These are phyloP conservation scores for Cephus rjabovi DNA, from an alignment of 2,888 invertebrate species.

Conservation along the genomic window DNA sequence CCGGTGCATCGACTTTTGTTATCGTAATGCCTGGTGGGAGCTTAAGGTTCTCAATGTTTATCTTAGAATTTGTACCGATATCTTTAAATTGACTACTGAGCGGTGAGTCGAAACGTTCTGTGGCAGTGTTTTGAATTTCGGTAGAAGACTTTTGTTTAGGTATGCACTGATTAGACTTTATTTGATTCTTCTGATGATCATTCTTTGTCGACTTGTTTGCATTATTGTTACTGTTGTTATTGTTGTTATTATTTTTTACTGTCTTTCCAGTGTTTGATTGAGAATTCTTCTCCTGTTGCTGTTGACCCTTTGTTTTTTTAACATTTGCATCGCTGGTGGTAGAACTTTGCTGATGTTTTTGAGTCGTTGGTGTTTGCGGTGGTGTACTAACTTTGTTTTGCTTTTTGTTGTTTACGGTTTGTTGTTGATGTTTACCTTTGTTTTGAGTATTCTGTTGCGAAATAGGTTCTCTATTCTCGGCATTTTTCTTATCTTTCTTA, in stretches of 20 bases:
- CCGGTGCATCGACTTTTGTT: conserved; percentile 74
- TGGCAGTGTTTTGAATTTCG: conserved; percentile 11
- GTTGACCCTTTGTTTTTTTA: conserved; percentile 31
- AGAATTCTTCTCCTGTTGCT: conserved; percentile 33
- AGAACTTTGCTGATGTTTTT: conserved; percentile 31
- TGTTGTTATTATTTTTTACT: conserved; percentile 21
- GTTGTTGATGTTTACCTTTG: conserved; percentile 41
- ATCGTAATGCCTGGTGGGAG: conserved; percentile 86
- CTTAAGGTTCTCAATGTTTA: conserved; percentile 62
- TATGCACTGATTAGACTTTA: conserved; percentile 31
- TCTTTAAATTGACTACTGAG: conserved; percentile 57
- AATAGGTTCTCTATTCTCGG: conserved; percentile 56
- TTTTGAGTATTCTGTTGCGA: conserved; percentile 38
- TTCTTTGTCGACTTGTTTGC: conserved; percentile 27
- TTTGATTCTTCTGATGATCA: conserved; percentile 46
- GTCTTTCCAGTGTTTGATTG: conserved; percentile 25
- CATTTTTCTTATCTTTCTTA: conserved; percentile 59
- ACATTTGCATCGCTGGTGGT: conserved; percentile 19
- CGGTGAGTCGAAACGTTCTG: conserved; percentile 41
- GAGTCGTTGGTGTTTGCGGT: conserved; percentile 6
- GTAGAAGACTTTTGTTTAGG: conserved; percentile 33
- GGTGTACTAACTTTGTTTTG: conserved; percentile 28
- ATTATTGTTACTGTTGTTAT: conserved; percentile 25
- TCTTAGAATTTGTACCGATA: conserved; percentile 47
- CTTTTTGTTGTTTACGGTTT: conserved; percentile 34